Conservation (phyloP, 2,113 vertebrate genomes). For the Vulpes vulpes region DNA sequence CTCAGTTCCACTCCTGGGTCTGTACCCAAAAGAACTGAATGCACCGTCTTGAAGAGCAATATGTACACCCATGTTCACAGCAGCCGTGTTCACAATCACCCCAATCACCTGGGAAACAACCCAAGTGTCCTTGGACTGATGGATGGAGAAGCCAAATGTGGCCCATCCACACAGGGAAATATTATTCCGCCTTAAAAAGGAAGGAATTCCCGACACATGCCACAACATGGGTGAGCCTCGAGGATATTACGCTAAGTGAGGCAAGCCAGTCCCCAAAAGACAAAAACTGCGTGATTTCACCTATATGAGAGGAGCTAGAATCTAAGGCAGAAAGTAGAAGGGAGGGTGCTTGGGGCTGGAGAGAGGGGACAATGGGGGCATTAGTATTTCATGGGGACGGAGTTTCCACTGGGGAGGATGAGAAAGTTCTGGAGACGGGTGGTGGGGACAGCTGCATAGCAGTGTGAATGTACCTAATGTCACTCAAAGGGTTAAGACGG, state of each 20-base stretch:
- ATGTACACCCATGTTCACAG: rapidly evolving
- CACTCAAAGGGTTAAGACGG: neutral
- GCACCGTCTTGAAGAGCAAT: no score
- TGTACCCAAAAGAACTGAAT: neutral
- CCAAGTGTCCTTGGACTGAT: no score
- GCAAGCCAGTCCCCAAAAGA: neutral
- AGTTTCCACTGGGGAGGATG: neutral
- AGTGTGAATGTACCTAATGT: rapidly evolving
- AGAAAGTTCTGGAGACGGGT: neutral
- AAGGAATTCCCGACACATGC: rapidly evolving
- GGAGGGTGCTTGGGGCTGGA: no score
- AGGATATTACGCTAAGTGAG: neutral
- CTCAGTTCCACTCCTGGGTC: neutral
- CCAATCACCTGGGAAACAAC: neutral
- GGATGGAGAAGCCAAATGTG: no score
- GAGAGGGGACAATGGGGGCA: rapidly evolving
- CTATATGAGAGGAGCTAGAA: neutral
- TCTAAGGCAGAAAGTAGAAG: neutral
- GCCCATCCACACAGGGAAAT: neutral
- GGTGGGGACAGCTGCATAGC: neutral
- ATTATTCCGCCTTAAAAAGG: neutral
- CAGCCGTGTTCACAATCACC: no score
- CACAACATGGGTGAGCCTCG: rapidly evolving
- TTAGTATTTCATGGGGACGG: neutral
- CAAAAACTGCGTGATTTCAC: rapidly evolving